Conservation (phyloP, 37 sponge, comb jelly and placozoan species). For the Haliclona indistincta region DNA sequence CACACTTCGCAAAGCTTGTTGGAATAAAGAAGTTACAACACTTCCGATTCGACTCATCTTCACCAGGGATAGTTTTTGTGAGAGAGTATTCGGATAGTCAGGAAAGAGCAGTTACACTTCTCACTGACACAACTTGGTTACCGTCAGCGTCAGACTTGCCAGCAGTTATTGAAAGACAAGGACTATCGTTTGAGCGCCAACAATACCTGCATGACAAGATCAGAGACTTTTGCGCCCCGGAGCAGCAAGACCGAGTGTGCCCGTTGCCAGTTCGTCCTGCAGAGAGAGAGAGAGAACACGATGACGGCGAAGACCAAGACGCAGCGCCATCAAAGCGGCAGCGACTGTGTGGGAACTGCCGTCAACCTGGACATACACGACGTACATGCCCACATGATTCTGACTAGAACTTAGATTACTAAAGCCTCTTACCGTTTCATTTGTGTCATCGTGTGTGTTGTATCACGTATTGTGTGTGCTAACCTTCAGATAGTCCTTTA, state of each 20-base stretch:
- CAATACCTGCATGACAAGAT: slow-evolving; percentile 30
- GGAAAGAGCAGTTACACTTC: background rate
- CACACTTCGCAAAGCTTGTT: background rate
- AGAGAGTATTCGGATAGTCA: slow-evolving; percentile 3
- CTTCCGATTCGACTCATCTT: background rate
- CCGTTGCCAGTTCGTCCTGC: no score
- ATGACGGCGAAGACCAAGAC: background rate
- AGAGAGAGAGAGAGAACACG: background rate
- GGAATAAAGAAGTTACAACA: slow-evolving; percentile 6
- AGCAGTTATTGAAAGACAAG: background rate
- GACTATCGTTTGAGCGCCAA: slow-evolving; percentile 12
- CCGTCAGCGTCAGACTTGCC: no score
- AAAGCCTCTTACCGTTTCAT: no score
- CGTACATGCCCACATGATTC: no score
- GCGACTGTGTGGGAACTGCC: slow-evolving; percentile 29
- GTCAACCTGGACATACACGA: slow-evolving; percentile 29
- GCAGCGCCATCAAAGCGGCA: background rate
- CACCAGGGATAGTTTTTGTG: slow-evolving; percentile 11
- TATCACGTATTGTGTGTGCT: no score
- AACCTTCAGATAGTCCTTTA: no score
- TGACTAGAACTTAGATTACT: no score
- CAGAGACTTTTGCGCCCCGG: slow-evolving; percentile 9
- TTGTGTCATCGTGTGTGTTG: no score
- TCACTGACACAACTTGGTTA: background rate
- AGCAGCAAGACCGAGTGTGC: slow-evolving; percentile 13